These are phyloP conservation scores for Marmota monax DNA, from an alignment of 2,113 vertebrate genomes.

Conservation along the genomic window DNA sequence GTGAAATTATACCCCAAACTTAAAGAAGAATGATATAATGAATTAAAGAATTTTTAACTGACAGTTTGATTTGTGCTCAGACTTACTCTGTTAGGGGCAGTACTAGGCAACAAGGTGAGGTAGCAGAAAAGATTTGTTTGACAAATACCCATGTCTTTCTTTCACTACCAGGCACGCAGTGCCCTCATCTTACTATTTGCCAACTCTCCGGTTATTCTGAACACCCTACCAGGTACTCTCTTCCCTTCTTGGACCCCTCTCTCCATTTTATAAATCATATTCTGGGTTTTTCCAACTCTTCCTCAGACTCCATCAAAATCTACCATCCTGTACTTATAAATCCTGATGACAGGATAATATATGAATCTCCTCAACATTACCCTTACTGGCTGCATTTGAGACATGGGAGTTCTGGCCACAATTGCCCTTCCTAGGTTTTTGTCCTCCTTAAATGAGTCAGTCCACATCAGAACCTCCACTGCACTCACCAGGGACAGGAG, in stretches of 20 bases:
- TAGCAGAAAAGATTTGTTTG: neutral
- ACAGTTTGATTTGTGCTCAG: neutral
- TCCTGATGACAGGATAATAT: too few species aligned
- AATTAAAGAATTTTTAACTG: neutral
- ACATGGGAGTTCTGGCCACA: too few species aligned
- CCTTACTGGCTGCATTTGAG: neutral
- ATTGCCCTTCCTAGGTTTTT: neutral
- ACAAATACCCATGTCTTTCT: neutral
- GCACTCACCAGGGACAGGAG: neutral
- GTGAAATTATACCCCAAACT: neutral
- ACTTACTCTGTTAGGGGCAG: neutral
- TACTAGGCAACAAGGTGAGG: neutral
- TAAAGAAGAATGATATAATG: neutral
- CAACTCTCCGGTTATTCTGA: neutral
- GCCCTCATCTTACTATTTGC: neutral
- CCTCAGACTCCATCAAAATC: neutral
- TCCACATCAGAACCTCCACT: neutral
- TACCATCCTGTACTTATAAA: neutral
- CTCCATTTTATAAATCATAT: neutral
- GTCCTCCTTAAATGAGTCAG: neutral
- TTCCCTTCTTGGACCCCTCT: neutral
- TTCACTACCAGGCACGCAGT: neutral
- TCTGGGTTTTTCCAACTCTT: neutral
- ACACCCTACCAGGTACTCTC: too few species aligned
- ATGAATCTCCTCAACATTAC: neutral